A percentile compares a stretch with the other conserved stretches of the same genome.
These are phyloP conservation scores for Crenuchus spilurus DNA, from an alignment of 2,797 vertebrate species.

Conservation along the genomic window DNA sequence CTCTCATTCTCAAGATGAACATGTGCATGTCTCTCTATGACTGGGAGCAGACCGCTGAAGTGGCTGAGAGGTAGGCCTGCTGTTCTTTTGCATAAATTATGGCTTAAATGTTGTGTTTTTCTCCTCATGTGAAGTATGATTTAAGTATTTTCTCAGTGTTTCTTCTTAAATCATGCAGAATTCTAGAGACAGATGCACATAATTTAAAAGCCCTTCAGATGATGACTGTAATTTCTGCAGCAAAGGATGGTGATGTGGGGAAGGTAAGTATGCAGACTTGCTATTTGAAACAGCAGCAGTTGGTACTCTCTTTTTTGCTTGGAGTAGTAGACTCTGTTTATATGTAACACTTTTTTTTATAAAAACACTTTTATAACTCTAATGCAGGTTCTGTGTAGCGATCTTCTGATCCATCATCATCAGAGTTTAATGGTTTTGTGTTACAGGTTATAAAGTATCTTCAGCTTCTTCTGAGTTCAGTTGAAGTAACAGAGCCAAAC, in stretches of 20 bases:
- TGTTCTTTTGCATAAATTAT: neutral
- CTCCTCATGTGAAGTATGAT: neutral
- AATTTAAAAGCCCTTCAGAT: constrained; percentile 76
- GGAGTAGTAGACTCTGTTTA: neutral
- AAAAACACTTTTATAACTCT: too few relatives aligned
- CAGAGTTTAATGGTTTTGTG: neutral
- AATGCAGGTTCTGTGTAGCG: neutral
- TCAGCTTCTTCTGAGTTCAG: constrained; percentile 67
- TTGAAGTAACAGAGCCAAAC: constrained; percentile 71
- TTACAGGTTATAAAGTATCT: constrained; percentile 66
- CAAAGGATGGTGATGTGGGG: constrained; percentile 66
- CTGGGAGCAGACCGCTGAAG: constrained; percentile 76
- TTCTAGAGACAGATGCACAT: constrained; percentile 69
- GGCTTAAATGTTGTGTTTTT: neutral
- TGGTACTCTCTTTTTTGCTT: too few relatives aligned
- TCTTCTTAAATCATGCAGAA: constrained; percentile 64
- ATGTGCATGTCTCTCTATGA: constrained; percentile 73
- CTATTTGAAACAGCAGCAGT: neutral
- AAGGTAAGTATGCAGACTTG: constrained; percentile 53
- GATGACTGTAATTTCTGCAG: constrained; percentile 67
- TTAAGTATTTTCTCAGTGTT: neutral
- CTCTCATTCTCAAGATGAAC: constrained; percentile 74
- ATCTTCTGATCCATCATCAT: neutral
- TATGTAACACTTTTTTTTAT: neutral
- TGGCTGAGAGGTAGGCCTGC: constrained; percentile 66